Evolutionary conservation across 2,113 vertebrate genomes (phyloP), one percentile per base, ranked within the genome.

Genomic region (Cololabis saira): DNA sequence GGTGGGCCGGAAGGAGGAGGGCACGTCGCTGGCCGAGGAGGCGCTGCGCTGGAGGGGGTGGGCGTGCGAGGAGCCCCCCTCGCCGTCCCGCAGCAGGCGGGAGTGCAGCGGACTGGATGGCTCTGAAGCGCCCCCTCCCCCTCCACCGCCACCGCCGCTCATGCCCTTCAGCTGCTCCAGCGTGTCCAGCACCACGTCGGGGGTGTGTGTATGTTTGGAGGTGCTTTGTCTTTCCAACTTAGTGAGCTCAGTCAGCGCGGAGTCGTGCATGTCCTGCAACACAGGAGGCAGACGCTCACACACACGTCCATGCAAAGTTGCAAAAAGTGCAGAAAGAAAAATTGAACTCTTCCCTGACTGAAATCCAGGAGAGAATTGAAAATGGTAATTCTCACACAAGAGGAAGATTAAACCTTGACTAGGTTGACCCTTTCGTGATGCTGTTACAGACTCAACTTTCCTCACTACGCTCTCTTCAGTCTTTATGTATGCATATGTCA

Each of bases 101-200:
- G 96, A 90, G 90, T 98, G 98, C 75, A 99, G 95, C 1, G 98
- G 98, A 80, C 98, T 99, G 85, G 96, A 99, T 19, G 98, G 98
- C 83, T 99, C 98, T 0, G 98, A 98, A 0, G n/a, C 94, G 87
- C 88, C 88, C 9, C 90, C 89, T 51, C 81, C 82, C 12, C 74
- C 94, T 80, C 87, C 86, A 0, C 77, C 62, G 1, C 83, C 52
- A 67, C 0, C 94, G 67, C 0, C 94, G 78, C 0, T 91, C 91
- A 94, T 92, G 0, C 94, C 94, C 80, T 98, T 98, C 73, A 98
- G 89, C 54, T 97, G 97, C 90, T 99, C 97, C 92, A 99, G 90
- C 4, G 98, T 99, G 92, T 99, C 98, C 6, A 99, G 94, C 30
- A 99, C 97, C 51, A 99, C 96, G 0, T 99, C 98, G 0, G 98